Evolutionary conservation across 2,888 invertebrate genomes (phyloP), one percentile per base, ranked within the genome.

Genomic region (Sesia bembeciformis): DNA sequence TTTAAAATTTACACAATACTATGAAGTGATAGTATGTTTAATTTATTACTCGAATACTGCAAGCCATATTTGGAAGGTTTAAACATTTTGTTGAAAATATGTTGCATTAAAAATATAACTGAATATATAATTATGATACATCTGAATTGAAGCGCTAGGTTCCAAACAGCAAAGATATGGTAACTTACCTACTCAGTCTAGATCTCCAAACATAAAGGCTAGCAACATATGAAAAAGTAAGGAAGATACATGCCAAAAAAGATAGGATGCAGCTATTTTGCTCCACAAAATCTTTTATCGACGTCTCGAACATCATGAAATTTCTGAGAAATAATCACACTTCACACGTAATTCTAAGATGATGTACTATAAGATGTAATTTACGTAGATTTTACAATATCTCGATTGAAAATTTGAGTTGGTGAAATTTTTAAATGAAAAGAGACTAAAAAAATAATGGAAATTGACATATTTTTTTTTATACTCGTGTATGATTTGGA

Each of bases 171-270:
- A 40, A 40, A 38, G 43, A 50, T 56, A 39, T 23, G 43, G 38
- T 40, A 40, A 54, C 52, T 73, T 91, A 94, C 95, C 95, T 95
- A 90, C 91, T 91, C 67, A 93, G 91, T 68, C 93, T 92, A 56
- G 93, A 92, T 68, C 92, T 93, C 96, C 97, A 97, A 54, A 97
- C 92, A 80, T 97, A 96, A 57, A 97, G 91, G 84, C 97, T 97
- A 56, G 93, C 94, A 61, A 97, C 96, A 89, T 96, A 97, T 43
- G 93, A 88, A 62, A 94, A 80, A 6, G 96, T 94, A 67, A 97
- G 90, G 58, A 93, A 84, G 62, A 96, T 88, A 85, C 96, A 96
- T 63, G 95, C 92, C 61, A 93, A 80, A 67, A 95, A 90, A 53
- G 95, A 93, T 67, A 90, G 87, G 62, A 90, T 70, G 73, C 93